A percentile compares a stretch with the other conserved stretches of the same genome.
Conservation (phyloP, 2,113 vertebrate genomes). For the Acanthisitta chloris region DNA sequence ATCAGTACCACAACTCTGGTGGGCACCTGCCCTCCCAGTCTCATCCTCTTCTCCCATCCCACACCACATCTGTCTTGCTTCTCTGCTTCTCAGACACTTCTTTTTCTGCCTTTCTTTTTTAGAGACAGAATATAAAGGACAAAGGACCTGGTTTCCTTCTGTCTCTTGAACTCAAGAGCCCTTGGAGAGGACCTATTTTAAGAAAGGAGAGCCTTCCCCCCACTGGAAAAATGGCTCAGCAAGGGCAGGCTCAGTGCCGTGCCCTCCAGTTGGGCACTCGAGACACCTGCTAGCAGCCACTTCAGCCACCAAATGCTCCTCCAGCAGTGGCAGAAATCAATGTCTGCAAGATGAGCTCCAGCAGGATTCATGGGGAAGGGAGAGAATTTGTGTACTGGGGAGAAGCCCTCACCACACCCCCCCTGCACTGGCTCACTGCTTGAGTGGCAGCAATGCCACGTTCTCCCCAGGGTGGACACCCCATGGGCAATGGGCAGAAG, state of each 20-base stretch:
- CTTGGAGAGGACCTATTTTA: slow-evolving; percentile 18
- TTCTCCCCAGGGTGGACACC: not conserved
- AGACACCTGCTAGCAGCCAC: slow-evolving; percentile 41
- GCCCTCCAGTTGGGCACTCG: not conserved
- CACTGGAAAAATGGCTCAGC: not conserved
- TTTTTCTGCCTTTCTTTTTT: not conserved
- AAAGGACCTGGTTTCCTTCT: not conserved
- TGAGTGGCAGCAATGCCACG: not conserved
- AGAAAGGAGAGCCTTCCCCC: not conserved
- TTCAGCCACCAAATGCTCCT: not conserved
- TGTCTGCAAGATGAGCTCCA: not conserved
- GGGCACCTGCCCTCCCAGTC: not conserved
- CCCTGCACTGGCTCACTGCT: not conserved
- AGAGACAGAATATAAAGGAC: not conserved
- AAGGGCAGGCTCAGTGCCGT: not conserved
- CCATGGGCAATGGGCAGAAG: not conserved
- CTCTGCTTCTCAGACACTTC: not conserved
- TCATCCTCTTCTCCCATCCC: not conserved
- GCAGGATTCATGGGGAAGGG: not conserved
- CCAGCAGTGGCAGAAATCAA: not conserved
- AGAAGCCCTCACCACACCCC: accelerated
- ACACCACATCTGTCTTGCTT: accelerated
- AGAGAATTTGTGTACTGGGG: not conserved
- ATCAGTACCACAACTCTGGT: accelerated
- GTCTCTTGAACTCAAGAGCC: slow-evolving; percentile 16